These are phyloP conservation scores for Garrulus glandarius DNA, from an alignment of 2,797 vertebrate species.

Conservation along the genomic window DNA sequence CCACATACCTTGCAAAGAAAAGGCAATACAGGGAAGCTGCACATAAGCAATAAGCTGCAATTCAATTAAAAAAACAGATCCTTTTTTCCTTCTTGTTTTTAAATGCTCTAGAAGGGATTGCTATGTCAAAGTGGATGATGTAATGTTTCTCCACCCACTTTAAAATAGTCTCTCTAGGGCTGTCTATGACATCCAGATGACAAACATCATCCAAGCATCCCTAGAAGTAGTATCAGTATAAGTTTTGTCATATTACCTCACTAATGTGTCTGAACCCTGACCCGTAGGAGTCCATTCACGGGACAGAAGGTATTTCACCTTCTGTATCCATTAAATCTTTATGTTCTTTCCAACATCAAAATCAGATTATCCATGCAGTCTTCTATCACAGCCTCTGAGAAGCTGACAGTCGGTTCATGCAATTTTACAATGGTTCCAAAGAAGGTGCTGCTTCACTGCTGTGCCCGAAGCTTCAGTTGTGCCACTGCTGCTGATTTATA, in stretches of 20 bases:
- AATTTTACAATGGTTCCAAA: not conserved
- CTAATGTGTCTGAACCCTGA: constrained; percentile 25
- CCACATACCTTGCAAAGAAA: constrained; percentile 25
- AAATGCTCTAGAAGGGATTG: not conserved
- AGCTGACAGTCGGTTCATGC: not conserved
- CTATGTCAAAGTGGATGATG: not conserved
- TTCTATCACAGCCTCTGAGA: not conserved
- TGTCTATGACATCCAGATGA: not conserved
- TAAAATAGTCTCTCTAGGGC: not conserved
- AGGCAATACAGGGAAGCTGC: not conserved
- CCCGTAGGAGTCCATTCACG: not conserved
- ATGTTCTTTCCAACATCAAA: not conserved
- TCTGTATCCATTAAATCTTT: not conserved
- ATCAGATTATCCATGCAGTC: not conserved
- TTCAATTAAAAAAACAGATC: not conserved
- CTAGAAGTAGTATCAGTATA: not conserved
- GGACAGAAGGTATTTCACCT: not conserved
- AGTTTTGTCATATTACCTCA: not conserved
- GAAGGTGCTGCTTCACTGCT: not conserved
- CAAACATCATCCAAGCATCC: not conserved
- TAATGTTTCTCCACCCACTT: not conserved
- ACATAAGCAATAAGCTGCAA: not conserved
- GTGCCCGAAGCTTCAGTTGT: not conserved
- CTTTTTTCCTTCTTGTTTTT: not conserved
- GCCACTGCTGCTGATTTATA: not conserved